A percentile compares a stretch with the other conserved stretches of the same genome.
These are phyloP conservation scores for Leptonema lineaticorne DNA, from an alignment of 1,140 invertebrate species.

Conservation along the genomic window DNA sequence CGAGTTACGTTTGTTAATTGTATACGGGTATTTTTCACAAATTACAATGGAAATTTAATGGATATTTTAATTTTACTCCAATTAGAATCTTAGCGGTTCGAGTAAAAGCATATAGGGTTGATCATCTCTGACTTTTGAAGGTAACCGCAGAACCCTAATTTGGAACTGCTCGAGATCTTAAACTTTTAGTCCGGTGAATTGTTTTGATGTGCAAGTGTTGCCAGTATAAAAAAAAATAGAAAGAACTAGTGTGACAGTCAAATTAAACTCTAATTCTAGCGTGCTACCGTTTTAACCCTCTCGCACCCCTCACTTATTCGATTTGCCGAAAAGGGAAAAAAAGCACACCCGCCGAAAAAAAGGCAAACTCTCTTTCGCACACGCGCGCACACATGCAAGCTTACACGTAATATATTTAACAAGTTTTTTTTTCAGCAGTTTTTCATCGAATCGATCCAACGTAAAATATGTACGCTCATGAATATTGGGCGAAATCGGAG, in stretches of 20 bases:
- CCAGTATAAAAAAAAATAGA: slow-evolving; percentile 13
- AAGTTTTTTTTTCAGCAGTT: background rate
- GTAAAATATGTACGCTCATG: too few relatives aligned
- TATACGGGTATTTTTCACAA: too few relatives aligned
- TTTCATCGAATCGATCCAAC: background rate
- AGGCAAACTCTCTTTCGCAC: background rate
- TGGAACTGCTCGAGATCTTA: slow-evolving; percentile 14
- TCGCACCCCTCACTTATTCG: background rate
- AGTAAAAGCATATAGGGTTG: too few relatives aligned
- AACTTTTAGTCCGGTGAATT: slow-evolving; percentile 25
- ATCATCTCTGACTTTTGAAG: background rate
- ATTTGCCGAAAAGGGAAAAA: too few relatives aligned
- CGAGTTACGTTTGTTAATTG: too few relatives aligned
- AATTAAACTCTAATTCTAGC: slow-evolving; percentile 21
- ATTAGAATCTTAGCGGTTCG: too few relatives aligned
- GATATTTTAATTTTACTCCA: too few relatives aligned
- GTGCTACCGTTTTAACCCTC: background rate
- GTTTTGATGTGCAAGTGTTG: slow-evolving; percentile 26
- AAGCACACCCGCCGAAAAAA: background rate
- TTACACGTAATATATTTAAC: too few relatives aligned
- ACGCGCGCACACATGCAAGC: background rate
- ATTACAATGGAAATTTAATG: too few relatives aligned
- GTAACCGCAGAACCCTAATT: slow-evolving; percentile 18
- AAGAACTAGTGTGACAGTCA: slow-evolving; percentile 20
- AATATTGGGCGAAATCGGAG: background rate